These are phyloP conservation scores for Seriola aureovittata DNA, from an alignment of 2,113 vertebrate species.

Conservation along the genomic window DNA sequence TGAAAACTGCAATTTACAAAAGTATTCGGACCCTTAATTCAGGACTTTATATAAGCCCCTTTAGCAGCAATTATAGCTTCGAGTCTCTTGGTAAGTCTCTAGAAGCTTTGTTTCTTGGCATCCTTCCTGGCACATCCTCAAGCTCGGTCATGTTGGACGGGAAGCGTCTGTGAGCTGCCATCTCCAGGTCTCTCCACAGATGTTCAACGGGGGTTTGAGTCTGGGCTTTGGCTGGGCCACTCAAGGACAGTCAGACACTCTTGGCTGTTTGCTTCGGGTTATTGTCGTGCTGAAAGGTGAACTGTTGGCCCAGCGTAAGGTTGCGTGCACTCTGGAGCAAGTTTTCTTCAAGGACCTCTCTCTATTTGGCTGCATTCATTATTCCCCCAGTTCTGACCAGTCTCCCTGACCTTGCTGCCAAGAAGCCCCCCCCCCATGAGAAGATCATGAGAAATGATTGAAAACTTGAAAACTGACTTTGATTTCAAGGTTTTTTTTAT, in stretches of 20 bases:
- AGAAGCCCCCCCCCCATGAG: no score
- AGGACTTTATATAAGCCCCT: background rate
- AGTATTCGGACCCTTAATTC: background rate
- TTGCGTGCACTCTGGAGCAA: background rate
- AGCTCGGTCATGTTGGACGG: background rate
- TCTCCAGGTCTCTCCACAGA: background rate
- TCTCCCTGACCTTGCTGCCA: background rate
- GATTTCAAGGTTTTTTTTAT: no score
- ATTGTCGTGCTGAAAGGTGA: background rate
- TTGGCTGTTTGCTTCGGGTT: background rate
- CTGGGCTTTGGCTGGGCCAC: background rate
- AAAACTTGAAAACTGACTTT: no score
- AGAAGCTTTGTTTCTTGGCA: background rate
- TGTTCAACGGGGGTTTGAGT: background rate
- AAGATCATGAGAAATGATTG: no score
- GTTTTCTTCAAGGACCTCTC: background rate
- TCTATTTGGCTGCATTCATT: background rate
- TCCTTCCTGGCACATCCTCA: background rate
- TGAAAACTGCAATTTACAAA: background rate
- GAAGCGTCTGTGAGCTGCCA: background rate
- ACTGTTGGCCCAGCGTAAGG: background rate
- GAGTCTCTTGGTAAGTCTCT: background rate
- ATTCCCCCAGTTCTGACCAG: background rate
- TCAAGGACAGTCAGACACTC: background rate
- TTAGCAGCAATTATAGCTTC: background rate